phyloP scores from a whole-genome alignment of 2,888 invertebrate genomes.

The Calameuta idolon region DNA sequence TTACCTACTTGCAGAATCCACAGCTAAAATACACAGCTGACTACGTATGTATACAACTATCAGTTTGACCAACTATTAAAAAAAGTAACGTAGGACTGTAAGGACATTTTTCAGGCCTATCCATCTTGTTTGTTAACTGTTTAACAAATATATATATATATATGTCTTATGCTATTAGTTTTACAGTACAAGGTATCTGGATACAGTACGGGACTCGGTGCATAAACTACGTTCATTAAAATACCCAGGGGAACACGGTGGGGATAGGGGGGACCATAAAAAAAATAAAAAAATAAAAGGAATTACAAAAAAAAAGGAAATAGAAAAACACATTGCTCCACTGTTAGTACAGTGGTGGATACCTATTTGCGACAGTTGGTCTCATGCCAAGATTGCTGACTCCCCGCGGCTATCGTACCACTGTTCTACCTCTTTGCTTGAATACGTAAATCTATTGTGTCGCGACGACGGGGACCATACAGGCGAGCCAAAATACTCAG shows the following conservation, averaged over 20 bases:
- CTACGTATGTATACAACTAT: no score
- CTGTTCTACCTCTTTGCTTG: slow-evolving; percentile 55
- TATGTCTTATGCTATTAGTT: no score
- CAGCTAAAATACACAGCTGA: no score
- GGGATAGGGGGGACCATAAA: slow-evolving; percentile 3
- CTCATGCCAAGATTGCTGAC: slow-evolving; percentile 59
- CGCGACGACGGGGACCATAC: slow-evolving; percentile 45
- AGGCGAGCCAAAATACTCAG: slow-evolving; percentile 44
- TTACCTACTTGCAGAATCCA: no score
- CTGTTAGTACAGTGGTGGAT: slow-evolving; percentile 51
- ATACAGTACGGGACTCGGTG: no score
- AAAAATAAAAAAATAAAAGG: slow-evolving; percentile 10
- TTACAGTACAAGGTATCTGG: no score
- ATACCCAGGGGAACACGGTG: not conserved
- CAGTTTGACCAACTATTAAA: no score
- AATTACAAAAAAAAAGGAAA: slow-evolving; percentile 34
- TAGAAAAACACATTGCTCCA: slow-evolving; percentile 37
- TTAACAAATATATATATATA: no score
- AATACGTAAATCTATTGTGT: slow-evolving; percentile 65
- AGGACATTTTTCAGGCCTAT: no score
- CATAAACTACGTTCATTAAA: no score
- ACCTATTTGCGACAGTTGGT: slow-evolving; percentile 62
- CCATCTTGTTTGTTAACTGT: no score
- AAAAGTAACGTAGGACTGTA: no score
- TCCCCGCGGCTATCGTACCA: slow-evolving; percentile 54